Evolutionary conservation across 2,113 vertebrate species (phyloP), one percentile per base, ranked within the genome.

Genomic region (Lampris megalopsis): DNA sequence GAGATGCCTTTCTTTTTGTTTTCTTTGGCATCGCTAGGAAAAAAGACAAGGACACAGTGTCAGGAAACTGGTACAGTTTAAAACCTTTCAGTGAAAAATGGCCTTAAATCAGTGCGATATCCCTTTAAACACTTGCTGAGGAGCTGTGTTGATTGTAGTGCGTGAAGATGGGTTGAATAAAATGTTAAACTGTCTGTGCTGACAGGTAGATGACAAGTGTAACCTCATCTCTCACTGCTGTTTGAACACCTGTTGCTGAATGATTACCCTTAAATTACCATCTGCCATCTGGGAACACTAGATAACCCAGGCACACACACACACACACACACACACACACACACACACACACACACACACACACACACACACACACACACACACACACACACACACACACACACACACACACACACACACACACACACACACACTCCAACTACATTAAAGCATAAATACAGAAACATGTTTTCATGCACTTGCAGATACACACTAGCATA

Each of bases 1-100:
- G 60, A 91, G 72, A 79, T 86, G 88, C 24, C 64, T 87, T 91
- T 96, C 91, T 96, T 99, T 91, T 96, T 98, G 37, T 93, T 85
- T 50, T 96, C 96, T 90, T 96, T 98, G 79, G 91, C 88, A 67
- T 96, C 95, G 71, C 97, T 98, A 88, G 58, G 57, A 86, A 86
- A 75, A 80, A 78, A 89, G 59, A 59, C 47, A 80, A 36, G 83
- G 45, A 66, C 53, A 75, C 9, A 38, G 13, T 62, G 50, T 37
- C 53, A 57, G 49, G 4, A 58, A 37, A 3, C 10, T 3, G 5
- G 43, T 36, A 63, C 57, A 40, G 73, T 75, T 71, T 1, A 43
- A 61, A 61, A 48, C 41, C 45, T 50, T n/a, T 24, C 57, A 69
- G 73, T 35, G 2, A 63, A 71, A 65, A 67, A 9, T 13, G n/a